Evolutionary conservation across 2,797 vertebrate species (phyloP).

Genomic region (Cetoscarus ocellatus): DNA sequence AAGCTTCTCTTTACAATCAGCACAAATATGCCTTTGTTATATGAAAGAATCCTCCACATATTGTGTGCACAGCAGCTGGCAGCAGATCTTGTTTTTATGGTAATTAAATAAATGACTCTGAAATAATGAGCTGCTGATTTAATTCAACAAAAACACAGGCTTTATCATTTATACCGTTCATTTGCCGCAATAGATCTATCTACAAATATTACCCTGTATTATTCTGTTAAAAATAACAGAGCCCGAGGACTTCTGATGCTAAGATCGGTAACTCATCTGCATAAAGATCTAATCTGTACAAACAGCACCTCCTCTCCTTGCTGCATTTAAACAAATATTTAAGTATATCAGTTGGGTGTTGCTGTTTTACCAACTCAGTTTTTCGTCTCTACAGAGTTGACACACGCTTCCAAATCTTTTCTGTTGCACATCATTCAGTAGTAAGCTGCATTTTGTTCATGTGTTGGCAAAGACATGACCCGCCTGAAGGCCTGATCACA

Average conservation of each 20-base stretch:
- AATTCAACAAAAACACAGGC: slow-evolving; percentile 5
- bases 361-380: too few species aligned
- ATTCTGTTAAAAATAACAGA: slow-evolving; percentile 17
- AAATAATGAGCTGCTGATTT: slow-evolving; percentile 11
- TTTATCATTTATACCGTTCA: slow-evolving; percentile 11
- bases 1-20: not conserved
- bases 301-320: not conserved
- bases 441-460: too few species aligned
- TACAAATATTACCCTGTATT: slow-evolving; percentile 28
- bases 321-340: not conserved
- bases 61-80: not conserved
- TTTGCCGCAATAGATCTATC: not conserved
- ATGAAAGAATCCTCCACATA: not conserved
- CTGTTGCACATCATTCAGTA: too few species aligned
- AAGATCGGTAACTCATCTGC: not conserved
- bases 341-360: too few species aligned
- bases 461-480: too few species aligned
- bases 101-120: slow-evolving; percentile 22
- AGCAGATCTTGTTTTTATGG: not conserved
- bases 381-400: too few species aligned
- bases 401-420: too few species aligned
- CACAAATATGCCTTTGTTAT: not conserved
- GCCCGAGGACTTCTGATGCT: not conserved
- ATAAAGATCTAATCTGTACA: slow-evolving; percentile 22
- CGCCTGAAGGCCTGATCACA: too few species aligned